Evolutionary conservation across 2,113 vertebrate genomes (phyloP), one percentile per base, ranked within the genome.

Genomic region (Rutilus rutilus): DNA sequence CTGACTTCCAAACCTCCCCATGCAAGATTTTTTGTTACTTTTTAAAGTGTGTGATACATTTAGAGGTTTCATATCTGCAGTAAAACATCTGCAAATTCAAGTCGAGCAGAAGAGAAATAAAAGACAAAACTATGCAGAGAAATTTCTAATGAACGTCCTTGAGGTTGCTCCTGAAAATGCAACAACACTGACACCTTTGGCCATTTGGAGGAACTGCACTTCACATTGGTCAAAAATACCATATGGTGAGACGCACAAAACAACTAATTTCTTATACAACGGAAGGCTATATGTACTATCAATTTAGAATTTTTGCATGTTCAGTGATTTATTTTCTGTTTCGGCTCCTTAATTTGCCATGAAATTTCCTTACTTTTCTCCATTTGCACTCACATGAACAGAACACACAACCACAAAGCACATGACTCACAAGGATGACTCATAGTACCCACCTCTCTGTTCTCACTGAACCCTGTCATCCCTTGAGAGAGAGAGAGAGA

Each of bases 181-280:
- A 84, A 79, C 82, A 86, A 89, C 80, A 67, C 89, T 93, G 92
- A 91, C 93, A 92, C 87, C 93, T 93, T 91, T 91, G 91, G 93
- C 88, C 57, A 15, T 11, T 73, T 4, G 60, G 7, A 47, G 30
- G 25, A 89, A 89, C 19, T 82, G 42, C 85, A 76, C 65, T 45
- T 54, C 2, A 62, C 6, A 42, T n/a, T 42, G 4, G 2, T 59
- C 15, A 15, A 45, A 78, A 19, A 78, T 15, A 23, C 21, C 21
- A 36, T 5, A 1, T 6, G 7, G 45, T 74, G 11, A 19, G 25
- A 21, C 9, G 27, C 42, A 47, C 27, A 54, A 73, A 57, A 76
- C 12, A 52, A 1, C 6, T 23, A 0, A 10, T 25, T 59, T 57
- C 4, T 27, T 60, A 54, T 45, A 3, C 15, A 59, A 7, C 39